These are phyloP conservation scores for Paracentrotus lividus DNA, from an alignment of 53 echinoderm and acorn worm species.

Conservation along the genomic window DNA sequence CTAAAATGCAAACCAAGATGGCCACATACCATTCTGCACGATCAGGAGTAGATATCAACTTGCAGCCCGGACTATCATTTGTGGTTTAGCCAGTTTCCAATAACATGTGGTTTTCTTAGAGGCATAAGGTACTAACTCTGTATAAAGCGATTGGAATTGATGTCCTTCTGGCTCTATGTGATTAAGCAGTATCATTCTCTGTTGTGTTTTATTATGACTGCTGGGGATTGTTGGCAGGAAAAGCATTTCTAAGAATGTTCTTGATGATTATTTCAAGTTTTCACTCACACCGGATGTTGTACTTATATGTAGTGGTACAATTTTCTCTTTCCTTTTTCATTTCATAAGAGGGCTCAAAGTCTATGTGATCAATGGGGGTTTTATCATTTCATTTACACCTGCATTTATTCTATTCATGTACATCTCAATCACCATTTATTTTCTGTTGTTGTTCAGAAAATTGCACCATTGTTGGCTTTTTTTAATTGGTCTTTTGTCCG, in stretches of 20 bases:
- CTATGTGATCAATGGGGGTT: neutral
- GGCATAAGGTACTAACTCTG: too few species aligned
- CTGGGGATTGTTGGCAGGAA: neutral
- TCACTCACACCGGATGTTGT: neutral
- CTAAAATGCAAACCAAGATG: neutral
- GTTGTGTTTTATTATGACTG: neutral
- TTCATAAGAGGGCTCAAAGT: neutral
- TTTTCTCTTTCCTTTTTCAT: neutral
- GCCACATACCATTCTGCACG: neutral
- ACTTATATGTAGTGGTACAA: neutral
- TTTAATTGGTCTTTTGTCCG: neutral
- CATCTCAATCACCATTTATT: neutral
- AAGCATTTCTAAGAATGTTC: neutral
- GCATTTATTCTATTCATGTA: neutral
- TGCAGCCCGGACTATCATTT: too few species aligned
- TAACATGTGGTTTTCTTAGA: neutral
- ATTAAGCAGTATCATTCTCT: too few species aligned
- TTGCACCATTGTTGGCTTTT: neutral
- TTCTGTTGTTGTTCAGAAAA: neutral
- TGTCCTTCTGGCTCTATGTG: too few species aligned
- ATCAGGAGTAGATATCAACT: conserved; percentile 30
- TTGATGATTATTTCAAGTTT: neutral
- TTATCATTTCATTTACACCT: neutral
- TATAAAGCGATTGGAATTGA: neutral
- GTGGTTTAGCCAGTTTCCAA: too few species aligned